Evolutionary conservation across 64 coral and sea anemone species (phyloP).

Genomic region (Astreopora myriophthalma): DNA sequence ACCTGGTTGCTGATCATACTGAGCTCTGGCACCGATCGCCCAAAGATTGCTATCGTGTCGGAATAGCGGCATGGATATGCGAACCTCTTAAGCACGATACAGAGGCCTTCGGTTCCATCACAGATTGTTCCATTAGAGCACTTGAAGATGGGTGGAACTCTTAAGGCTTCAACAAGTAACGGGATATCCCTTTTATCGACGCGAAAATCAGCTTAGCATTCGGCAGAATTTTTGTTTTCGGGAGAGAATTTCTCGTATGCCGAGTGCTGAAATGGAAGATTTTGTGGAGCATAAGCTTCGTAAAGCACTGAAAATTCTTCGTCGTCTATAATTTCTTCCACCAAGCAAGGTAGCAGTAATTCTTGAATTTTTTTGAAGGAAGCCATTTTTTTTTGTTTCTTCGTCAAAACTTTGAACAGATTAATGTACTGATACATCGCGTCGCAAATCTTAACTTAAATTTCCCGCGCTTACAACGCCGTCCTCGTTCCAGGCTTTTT

Average conservation of each 20-base stretch:
- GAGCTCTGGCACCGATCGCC: not conserved
- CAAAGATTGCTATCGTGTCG: conserved; percentile 22
- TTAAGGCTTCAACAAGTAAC: not conserved
- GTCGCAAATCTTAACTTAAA: no score
- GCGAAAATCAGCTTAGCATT: not conserved
- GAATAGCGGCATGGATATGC: conserved; percentile 35
- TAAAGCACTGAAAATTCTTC: not conserved
- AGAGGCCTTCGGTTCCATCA: conserved; percentile 12
- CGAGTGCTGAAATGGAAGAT: not conserved
- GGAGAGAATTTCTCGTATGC: not conserved
- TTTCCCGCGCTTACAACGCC: no score
- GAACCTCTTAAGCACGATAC: not conserved
- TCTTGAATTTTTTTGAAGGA: not conserved
- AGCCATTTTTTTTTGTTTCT: not conserved
- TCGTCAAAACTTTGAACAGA: not conserved
- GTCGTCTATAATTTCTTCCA: not conserved
- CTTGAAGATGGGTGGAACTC: not conserved
- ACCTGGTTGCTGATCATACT: no score
- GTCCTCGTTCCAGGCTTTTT: no score
- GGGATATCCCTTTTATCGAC: conserved; percentile 21
- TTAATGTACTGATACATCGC: no score
- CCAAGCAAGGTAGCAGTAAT: not conserved
- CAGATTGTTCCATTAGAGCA: conserved; percentile 19
- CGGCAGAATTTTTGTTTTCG: not conserved
- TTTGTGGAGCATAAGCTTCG: not conserved